These are phyloP conservation scores for Urosaurus nigricauda DNA, from an alignment of 2,797 vertebrate genomes.

Conservation along the genomic window DNA sequence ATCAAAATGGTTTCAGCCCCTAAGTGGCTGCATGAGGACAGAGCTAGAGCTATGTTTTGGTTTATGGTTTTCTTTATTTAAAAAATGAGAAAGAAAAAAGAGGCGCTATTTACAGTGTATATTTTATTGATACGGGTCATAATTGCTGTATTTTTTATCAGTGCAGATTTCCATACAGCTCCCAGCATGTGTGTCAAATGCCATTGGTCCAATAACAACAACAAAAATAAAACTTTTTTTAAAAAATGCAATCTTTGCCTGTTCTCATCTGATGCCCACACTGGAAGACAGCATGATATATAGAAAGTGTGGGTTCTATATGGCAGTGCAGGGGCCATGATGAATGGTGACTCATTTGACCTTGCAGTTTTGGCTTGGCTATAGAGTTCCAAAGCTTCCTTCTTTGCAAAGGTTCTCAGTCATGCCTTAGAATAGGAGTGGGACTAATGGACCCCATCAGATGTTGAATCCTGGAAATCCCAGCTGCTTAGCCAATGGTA, in stretches of 20 bases:
- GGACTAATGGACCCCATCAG: too few species aligned
- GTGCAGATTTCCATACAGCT: conserved; percentile 77
- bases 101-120: conserved; percentile 73
- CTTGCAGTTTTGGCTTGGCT: background rate
- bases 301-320: background rate
- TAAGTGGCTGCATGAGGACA: conserved; percentile 63
- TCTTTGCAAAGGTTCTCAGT: background rate
- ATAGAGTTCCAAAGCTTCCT: background rate
- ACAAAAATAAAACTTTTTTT: conserved; percentile 70
- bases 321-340: background rate
- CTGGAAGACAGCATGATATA: background rate
- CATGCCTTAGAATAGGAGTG: background rate
- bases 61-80: conserved; percentile 54
- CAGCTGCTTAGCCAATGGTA: too few species aligned
- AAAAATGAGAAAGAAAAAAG: conserved; percentile 39
- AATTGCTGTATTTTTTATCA: conserved; percentile 78
- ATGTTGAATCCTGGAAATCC: too few species aligned
- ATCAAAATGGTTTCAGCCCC: conserved; percentile 52
- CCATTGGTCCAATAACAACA: conserved; percentile 74
- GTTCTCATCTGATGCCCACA: conserved; percentile 58
- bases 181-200: conserved; percentile 78
- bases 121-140: conserved; percentile 79
- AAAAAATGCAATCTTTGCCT: conserved; percentile 61
- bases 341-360: background rate
- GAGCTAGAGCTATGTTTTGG: conserved; percentile 67